Evolutionary conservation across 2,888 invertebrate genomes (phyloP).

Genomic region (Latrodectus hesperus): DNA sequence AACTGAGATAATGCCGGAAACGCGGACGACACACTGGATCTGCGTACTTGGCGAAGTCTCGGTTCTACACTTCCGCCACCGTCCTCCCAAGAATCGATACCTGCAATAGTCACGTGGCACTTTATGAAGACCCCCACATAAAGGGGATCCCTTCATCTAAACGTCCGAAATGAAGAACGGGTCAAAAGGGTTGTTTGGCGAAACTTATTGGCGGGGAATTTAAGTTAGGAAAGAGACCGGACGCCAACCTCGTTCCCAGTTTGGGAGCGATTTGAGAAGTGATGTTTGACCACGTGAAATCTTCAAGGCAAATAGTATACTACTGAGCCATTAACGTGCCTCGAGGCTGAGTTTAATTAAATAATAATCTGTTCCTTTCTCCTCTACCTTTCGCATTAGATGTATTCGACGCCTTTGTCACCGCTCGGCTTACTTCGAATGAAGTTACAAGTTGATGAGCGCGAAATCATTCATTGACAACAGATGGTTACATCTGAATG

Average conservation of each 20-base stretch:
- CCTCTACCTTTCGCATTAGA: too few relatives aligned
- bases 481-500: too few relatives aligned
- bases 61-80: neutral
- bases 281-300: too few relatives aligned
- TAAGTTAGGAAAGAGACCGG: neutral
- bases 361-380: too few relatives aligned
- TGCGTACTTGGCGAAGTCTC: neutral
- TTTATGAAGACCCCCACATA: neutral
- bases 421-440: too few relatives aligned
- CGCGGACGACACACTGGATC: neutral
- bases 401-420: too few relatives aligned
- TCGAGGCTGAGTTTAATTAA: too few relatives aligned
- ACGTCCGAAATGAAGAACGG: constrained; percentile 1
- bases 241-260: constrained; percentile 1
- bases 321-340: too few relatives aligned
- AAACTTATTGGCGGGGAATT: constrained; percentile 10
- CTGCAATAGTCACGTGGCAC: constrained; percentile 9
- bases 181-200: constrained; percentile 3
- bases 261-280: neutral
- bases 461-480: too few relatives aligned
- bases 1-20: constrained; percentile 6
- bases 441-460: too few relatives aligned
- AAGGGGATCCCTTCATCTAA: neutral
- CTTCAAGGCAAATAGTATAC: too few relatives aligned
- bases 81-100: neutral